Evolutionary conservation across 2,797 vertebrate species (phyloP), one percentile per base, ranked within the genome.

Genomic region (Mionectes olivaceus): DNA sequence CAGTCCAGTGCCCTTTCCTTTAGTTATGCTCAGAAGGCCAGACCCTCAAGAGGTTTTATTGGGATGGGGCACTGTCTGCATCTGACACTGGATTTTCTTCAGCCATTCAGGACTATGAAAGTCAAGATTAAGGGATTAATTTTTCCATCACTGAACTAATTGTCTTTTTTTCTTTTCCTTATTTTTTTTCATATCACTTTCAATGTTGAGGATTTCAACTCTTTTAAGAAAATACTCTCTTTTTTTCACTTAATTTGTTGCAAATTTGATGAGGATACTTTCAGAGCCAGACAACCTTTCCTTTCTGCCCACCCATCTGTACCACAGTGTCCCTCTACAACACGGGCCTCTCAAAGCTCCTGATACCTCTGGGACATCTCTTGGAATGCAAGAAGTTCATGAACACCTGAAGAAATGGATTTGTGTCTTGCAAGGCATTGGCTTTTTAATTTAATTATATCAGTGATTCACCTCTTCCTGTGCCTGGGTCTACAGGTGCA

Each of bases 161-260:
- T 21, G 3, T 11, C 19, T 13, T 28, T 28, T 46, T 6, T 22
- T 4, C 6, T 11, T 11, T 15, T 2, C 3, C 0, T 13, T 11
- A 1, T 10, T 19, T 7, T 50, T 13, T 22, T 46, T 13, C 4
- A 43, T 41, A 63, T 33, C 4, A 27, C 2, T 8, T 53, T 56
- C 65, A 39, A 4, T 9, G 4, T 11, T 47, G 18, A 52, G 41
- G 10, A 77, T 6, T 78, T 84, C 52, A 73, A 2, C 8, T 57
- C n/a, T 18, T 1, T 49, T 11, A 59, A 78, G 30, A 82, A 64
- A 70, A 67, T 5, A 23, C 0, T 10, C 0, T 1, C 32, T 49
- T 56, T 49, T 56, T 75, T 73, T 7, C 41, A 0, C 14, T 15
- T 15, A 23, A 23, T 69, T 46, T 49, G 2, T 52, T 82, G 5